Percentiles rank a stretch among this genome's conserved stretches.
These are phyloP conservation scores for Micromys minutus DNA, from an alignment of 2,113 vertebrate genomes.

Conservation along the genomic window DNA sequence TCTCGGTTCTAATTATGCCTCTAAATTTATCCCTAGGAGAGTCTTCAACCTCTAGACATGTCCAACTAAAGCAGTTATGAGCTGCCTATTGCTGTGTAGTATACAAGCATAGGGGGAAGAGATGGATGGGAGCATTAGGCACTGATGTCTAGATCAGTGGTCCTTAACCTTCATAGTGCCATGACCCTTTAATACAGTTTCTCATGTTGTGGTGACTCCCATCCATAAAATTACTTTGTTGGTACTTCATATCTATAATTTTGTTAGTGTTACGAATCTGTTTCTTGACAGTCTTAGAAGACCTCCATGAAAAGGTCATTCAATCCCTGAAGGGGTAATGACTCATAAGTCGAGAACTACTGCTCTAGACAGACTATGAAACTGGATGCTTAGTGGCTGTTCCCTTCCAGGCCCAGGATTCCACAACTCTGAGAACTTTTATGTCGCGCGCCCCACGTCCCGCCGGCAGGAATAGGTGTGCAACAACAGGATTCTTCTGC, in stretches of 20 bases:
- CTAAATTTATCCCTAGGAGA: background rate
- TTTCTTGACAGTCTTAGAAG: background rate
- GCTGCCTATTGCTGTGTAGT: background rate
- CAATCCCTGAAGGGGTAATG: background rate
- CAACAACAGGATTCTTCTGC: too few species aligned
- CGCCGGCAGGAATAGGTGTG: too few species aligned
- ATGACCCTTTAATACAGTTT: background rate
- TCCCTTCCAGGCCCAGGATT: conserved; percentile 16
- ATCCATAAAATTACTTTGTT: background rate
- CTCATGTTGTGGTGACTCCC: background rate
- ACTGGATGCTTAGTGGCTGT: background rate
- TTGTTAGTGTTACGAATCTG: background rate
- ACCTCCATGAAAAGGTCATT: background rate
- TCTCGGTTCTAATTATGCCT: background rate
- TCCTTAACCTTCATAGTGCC: background rate
- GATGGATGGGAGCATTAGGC: background rate
- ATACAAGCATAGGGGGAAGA: background rate
- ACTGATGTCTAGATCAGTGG: background rate
- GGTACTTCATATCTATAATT: background rate
- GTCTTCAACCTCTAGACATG: background rate
- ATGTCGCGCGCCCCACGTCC: too few species aligned
- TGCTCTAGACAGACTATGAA: background rate
- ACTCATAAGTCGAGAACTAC: background rate
- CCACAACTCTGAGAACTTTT: background rate
- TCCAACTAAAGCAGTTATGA: background rate